These are phyloP conservation scores for Turdus rufiventris DNA, from an alignment of 2,113 vertebrate species.

Conservation along the genomic window DNA sequence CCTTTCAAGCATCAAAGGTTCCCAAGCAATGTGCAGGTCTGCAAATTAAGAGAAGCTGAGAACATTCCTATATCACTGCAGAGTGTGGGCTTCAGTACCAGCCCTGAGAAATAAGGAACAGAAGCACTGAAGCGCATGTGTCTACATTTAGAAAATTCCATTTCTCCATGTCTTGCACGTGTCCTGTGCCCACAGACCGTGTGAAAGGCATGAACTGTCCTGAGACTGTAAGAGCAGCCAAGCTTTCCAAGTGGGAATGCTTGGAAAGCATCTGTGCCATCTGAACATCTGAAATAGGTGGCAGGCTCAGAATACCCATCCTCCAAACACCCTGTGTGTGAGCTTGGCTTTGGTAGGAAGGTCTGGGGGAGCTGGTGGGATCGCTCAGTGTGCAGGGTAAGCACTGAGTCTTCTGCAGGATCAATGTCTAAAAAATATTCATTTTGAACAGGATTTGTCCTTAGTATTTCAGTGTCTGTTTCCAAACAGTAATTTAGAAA, in stretches of 20 bases:
- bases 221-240: background rate
- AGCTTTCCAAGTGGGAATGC: background rate
- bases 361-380: background rate
- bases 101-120: background rate
- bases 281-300: background rate
- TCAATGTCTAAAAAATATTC: background rate
- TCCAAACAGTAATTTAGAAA: background rate
- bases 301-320: background rate
- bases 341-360: background rate
- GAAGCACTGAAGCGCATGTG: background rate
- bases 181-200: background rate
- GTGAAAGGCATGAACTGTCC: background rate
- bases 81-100: background rate
- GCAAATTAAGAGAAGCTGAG: background rate
- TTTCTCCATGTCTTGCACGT: background rate
- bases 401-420: background rate
- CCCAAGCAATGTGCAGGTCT: background rate
- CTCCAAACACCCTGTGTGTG: background rate
- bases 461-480: background rate
- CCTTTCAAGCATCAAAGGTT: slow-evolving; percentile 18
- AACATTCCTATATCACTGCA: background rate
- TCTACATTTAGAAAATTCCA: background rate
- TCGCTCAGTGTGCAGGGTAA: background rate
- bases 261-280: background rate
- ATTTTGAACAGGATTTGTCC: background rate